phyloP scores from a whole-genome alignment of 2,113 vertebrate genomes.

The Prochilodus magdalenae region DNA sequence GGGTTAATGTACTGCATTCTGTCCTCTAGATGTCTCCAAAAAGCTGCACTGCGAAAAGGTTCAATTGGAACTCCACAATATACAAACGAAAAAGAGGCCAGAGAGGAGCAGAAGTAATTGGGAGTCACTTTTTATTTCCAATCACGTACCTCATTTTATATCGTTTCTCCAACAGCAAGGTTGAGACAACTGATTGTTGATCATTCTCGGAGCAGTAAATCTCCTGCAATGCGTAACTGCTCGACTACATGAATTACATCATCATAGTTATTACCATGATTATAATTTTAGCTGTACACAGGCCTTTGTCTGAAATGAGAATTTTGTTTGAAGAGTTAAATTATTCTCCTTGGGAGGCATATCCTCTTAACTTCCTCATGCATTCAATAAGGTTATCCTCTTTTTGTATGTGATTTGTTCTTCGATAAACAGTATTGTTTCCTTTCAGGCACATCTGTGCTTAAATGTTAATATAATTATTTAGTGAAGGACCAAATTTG shows the following conservation, averaged over 20 bases:
- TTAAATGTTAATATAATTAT: constrained; percentile 93
- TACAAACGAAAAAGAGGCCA: neutral
- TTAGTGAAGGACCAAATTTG: constrained; percentile 96
- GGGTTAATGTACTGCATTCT: constrained; percentile 15
- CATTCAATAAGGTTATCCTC: constrained; percentile 83
- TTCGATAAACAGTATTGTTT: constrained; percentile 92
- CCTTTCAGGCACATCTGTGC: constrained; percentile 77
- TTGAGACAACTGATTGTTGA: neutral
- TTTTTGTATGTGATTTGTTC: constrained; percentile 82
- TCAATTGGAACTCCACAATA: neutral
- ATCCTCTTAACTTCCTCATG: constrained; percentile 72
- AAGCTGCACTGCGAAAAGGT: neutral
- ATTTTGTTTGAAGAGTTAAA: constrained; percentile 67
- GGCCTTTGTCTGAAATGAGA: constrained; percentile 11
- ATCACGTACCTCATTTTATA: constrained; percentile 17
- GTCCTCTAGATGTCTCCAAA: constrained; percentile 27
- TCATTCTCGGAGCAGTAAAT: constrained; percentile 30
- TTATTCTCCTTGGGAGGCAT: constrained; percentile 80
- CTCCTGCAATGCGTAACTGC: constrained; percentile 6
- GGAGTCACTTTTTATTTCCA: neutral
- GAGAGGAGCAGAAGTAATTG: neutral
- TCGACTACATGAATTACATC: constrained; percentile 19
- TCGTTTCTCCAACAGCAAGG: constrained; percentile 5
- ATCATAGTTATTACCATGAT: constrained; percentile 26
- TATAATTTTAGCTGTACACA: constrained; percentile 39